Evolutionary conservation across 1,140 invertebrate species (phyloP).

Genomic region (Onthophagus taurus): DNA sequence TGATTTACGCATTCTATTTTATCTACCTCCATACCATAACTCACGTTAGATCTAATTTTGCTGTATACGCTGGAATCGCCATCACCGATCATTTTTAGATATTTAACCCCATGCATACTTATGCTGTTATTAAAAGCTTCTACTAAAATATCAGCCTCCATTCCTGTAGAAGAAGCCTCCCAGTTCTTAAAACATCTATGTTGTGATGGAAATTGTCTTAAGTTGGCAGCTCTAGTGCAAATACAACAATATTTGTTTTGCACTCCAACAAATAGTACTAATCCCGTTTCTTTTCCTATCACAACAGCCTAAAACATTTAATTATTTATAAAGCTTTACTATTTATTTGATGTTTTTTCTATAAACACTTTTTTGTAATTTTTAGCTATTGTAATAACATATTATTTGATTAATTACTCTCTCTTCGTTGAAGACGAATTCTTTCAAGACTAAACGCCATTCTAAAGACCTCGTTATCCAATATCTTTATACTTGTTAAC

Average conservation of each 20-base stretch:
- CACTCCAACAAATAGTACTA: conserved; percentile 9
- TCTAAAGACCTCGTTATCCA: too few species aligned
- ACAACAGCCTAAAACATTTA: neutral
- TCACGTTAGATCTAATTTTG: conserved; percentile 6
- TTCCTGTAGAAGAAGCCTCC: conserved; percentile 3
- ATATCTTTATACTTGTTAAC: too few species aligned
- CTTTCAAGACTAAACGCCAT: too few species aligned
- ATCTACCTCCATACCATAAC: conserved; percentile 2
- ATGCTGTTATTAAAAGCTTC: neutral
- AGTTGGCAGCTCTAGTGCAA: neutral
- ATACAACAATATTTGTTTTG: conserved; percentile 26
- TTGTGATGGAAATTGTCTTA: neutral
- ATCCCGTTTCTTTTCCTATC: neutral
- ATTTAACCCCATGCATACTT: neutral
- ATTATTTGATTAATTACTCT: too few species aligned
- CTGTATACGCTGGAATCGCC: conserved; percentile 3
- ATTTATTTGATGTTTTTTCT: too few species aligned
- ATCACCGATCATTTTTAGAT: conserved; percentile 8
- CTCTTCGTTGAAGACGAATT: too few species aligned
- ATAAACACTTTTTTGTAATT: too few species aligned
- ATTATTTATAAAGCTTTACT: too few species aligned
- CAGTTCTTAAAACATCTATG: conserved; percentile 10
- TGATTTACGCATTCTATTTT: conserved; percentile 10
- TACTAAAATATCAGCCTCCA: conserved; percentile 8
- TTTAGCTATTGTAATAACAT: too few species aligned